phyloP scores from a whole-genome alignment of 2,888 invertebrate species.

The Metallyticus violacea region DNA sequence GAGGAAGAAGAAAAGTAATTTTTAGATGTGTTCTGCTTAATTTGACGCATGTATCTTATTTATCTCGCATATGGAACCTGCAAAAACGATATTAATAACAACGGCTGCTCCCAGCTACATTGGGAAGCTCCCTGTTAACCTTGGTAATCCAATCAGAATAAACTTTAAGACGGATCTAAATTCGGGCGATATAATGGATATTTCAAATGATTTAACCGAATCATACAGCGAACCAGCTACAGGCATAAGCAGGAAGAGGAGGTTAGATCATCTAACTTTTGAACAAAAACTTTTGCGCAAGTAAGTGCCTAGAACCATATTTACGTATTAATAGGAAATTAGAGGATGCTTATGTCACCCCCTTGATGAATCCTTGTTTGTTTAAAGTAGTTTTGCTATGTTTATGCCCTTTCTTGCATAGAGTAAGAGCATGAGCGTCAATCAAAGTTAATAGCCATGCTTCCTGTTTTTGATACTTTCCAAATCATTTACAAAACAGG shows the following conservation, averaged over 20 bases:
- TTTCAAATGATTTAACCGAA: not conserved
- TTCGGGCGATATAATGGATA: not conserved
- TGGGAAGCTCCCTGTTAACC: not conserved
- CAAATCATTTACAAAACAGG: too few species aligned
- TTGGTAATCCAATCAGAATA: not conserved
- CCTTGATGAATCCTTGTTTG: too few species aligned
- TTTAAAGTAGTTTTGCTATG: too few species aligned
- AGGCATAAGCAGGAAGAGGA: constrained; percentile 61
- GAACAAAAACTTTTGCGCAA: constrained; percentile 86
- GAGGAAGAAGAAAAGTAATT: not conserved
- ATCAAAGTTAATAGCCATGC: too few species aligned
- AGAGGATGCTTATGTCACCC: too few species aligned
- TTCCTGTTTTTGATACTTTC: too few species aligned
- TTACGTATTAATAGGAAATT: constrained; percentile 25
- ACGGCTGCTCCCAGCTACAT: not conserved
- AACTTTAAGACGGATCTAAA: not conserved
- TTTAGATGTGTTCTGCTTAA: not conserved
- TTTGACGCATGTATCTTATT: not conserved
- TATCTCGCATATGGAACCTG: not conserved
- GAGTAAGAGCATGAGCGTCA: too few species aligned
- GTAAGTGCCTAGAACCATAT: constrained; percentile 53
- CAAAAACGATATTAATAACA: not conserved
- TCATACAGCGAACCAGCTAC: too few species aligned
- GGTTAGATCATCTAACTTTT: constrained; percentile 79
- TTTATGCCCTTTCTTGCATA: too few species aligned